These are phyloP conservation scores for Mystacornis crossleyi DNA, from an alignment of 2,113 vertebrate genomes.

Conservation along the genomic window DNA sequence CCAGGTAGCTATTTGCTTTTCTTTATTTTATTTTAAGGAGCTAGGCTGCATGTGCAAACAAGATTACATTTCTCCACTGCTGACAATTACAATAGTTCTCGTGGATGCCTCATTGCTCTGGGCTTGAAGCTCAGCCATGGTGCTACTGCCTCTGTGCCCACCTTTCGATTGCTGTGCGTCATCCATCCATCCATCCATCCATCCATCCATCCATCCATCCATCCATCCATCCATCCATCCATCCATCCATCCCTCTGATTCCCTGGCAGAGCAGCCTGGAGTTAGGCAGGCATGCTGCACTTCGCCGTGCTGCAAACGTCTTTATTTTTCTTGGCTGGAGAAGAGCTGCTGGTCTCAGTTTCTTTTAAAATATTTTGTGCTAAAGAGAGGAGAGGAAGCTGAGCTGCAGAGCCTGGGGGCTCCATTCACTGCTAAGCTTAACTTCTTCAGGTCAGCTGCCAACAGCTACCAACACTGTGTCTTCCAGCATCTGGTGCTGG, in stretches of 20 bases:
- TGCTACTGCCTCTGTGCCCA: background rate
- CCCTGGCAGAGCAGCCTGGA: background rate
- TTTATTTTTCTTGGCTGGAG: conserved; percentile 19
- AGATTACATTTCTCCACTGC: background rate
- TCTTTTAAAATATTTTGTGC: conserved; percentile 36
- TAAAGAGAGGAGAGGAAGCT: background rate
- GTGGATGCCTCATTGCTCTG: background rate
- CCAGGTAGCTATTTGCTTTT: background rate
- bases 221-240: background rate
- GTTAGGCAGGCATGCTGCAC: background rate
- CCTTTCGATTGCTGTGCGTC: background rate
- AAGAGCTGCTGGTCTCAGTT: background rate
- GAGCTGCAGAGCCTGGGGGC: background rate
- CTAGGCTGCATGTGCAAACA: background rate
- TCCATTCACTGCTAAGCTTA: background rate
- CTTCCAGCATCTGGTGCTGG: background rate
- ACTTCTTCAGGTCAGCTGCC: conserved; percentile 16
- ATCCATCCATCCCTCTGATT: background rate
- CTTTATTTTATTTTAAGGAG: background rate
- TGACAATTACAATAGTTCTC: background rate
- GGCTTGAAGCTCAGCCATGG: background rate
- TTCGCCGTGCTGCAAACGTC: background rate
- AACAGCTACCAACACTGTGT: background rate
- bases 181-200: background rate
- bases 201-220: background rate